Conservation (phyloP, 2,797 vertebrate genomes). For the Muscicapa striata region DNA sequence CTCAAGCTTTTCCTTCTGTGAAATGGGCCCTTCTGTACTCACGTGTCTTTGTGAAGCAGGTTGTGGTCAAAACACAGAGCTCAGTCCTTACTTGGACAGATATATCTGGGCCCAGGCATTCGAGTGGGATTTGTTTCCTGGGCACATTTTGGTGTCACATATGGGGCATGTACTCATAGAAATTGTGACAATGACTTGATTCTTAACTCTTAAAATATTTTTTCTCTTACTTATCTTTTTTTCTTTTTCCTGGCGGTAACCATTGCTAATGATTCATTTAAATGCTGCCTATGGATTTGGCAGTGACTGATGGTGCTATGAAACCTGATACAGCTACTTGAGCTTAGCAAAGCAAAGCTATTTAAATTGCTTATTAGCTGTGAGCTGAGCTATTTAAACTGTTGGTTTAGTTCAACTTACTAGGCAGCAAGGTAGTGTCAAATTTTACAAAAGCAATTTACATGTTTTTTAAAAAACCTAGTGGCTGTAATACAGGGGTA, state of each 20-base stretch:
- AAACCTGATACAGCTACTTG: constrained; percentile 57
- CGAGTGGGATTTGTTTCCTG: background rate
- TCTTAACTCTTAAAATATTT: background rate
- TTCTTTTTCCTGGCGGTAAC: background rate
- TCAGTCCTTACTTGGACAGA: background rate
- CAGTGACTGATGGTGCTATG: constrained; percentile 59
- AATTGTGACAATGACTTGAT: background rate
- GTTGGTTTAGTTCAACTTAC: constrained; percentile 42
- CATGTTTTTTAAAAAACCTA: background rate
- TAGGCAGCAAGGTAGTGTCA: background rate
- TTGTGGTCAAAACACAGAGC: background rate
- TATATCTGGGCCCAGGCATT: background rate
- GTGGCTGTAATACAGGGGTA: background rate
- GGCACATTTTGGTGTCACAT: background rate
- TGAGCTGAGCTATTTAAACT: constrained; percentile 56
- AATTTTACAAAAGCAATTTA: constrained; percentile 1
- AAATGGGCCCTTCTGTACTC: background rate
- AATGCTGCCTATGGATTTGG: constrained; percentile 49
- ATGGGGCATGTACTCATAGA: background rate
- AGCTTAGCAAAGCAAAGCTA: constrained; percentile 57
- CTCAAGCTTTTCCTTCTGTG: background rate
- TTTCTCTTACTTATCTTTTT: background rate
- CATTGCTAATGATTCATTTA: constrained; percentile 50
- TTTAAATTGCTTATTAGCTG: constrained; percentile 68
- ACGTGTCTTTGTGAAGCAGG: background rate